phyloP scores from a whole-genome alignment of 2,113 vertebrate species.

The Tor tambroides region DNA sequence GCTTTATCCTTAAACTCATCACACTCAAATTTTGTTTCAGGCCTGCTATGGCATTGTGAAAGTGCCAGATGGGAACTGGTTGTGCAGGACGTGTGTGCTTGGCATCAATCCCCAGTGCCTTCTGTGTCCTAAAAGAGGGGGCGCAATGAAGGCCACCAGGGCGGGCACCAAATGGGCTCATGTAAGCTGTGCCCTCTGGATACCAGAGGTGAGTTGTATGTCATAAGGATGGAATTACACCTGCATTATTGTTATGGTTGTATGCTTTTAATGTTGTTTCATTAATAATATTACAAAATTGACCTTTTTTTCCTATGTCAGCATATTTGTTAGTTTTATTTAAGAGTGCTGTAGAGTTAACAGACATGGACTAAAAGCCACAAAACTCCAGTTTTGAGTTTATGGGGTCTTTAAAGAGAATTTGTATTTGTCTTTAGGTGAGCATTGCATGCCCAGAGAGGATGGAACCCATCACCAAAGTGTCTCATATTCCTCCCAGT shows the following conservation, averaged over 20 bases:
- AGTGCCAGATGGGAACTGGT: slow-evolving; percentile 95
- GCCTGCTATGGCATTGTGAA: slow-evolving; percentile 98
- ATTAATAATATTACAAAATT: neutral
- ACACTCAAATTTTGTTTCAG: slow-evolving; percentile 67
- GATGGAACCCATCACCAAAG: slow-evolving; percentile 98
- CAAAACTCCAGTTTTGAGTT: neutral
- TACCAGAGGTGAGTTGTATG: slow-evolving; percentile 86
- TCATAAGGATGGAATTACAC: neutral
- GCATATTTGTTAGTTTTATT: neutral
- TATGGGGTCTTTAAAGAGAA: neutral
- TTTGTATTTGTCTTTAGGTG: slow-evolving; percentile 77
- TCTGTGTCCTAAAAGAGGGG: slow-evolving; percentile 94
- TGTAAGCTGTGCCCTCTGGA: slow-evolving; percentile 98
- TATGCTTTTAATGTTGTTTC: neutral
- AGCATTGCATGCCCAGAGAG: slow-evolving; percentile 97
- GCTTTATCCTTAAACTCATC: neutral
- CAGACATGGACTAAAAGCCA: neutral
- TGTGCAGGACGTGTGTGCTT: slow-evolving; percentile 93
- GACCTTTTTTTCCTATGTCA: neutral
- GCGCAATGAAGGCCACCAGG: slow-evolving; percentile 96
- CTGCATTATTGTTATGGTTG: neutral
- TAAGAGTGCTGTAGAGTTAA: neutral
- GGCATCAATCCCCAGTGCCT: slow-evolving; percentile 92
- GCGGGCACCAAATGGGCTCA: slow-evolving; percentile 96
- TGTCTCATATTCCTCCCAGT: slow-evolving; percentile 96